Evolutionary conservation across 2,797 vertebrate species (phyloP), one percentile per base, ranked within the genome.

Genomic region (Tinamus major): DNA sequence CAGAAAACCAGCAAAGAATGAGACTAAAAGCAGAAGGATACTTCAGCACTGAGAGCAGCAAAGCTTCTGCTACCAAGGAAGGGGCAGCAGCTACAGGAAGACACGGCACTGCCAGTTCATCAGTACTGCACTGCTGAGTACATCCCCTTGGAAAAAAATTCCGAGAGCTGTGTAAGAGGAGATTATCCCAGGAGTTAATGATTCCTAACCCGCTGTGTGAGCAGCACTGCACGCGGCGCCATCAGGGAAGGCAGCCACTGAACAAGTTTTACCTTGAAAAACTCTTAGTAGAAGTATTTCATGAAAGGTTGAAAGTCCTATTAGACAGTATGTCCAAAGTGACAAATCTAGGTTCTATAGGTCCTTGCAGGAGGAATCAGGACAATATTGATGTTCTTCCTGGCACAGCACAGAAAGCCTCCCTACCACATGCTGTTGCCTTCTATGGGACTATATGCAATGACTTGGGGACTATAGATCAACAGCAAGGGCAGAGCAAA

Each of bases 401-500:
- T 48, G 18, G 44, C 33, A 76, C 27, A 48, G 26, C 35, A 33
- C 18, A 31, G 56, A 48, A 61, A 61, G 42, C 29, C 35, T 37
- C 33, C 48, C 44, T 19, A 10, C 11, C 15, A 24, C 46, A 39
- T 35, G 44, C 72, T 23, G 8, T 27, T 48, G 56, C 61, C 44
- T 48, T 76, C 44, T 23, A 18, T 49, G 33, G 42, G 33, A 5
- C 11, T 21, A 58, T 8, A 12, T 33, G 41, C 49, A 10, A 79
- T 37, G 39, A 77, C 51, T 1, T 64, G 12, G 24, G 29, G 21
- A 5, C 55, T 17, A 0, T 3, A 15, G 5, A 12, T 7, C 14
- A 8, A 1, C 6, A 33, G 48, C 64, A 4, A 15, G 42, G 53
- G 35, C 63, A n/a, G 2, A 53, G 48, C 48, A 49, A 49, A 49